Percentiles rank a stretch among this genome's conserved stretches.
Evolutionary conservation across 1,140 invertebrate genomes (phyloP).

Genomic region (Orius insidiosus): DNA sequence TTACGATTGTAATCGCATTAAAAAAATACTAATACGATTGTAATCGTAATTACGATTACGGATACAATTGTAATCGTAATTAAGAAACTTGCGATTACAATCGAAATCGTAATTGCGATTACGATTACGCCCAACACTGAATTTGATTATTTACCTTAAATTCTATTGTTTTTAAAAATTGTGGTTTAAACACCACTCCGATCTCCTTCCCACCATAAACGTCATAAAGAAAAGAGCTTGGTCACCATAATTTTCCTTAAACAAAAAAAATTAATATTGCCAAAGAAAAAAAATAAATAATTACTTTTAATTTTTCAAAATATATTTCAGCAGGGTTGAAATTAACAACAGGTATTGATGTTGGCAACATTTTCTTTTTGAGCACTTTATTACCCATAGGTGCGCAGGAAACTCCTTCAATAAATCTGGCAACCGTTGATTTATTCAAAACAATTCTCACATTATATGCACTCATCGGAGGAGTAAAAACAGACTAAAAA

Average conservation of each 20-base stretch:
- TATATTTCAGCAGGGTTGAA: conserved; percentile 59
- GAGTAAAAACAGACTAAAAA: conserved; percentile 41
- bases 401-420: background rate
- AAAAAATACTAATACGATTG: no score
- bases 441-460: conserved; percentile 51
- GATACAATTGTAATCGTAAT: no score
- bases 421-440: background rate
- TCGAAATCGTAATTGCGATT: no score
- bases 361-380: conserved; percentile 22
- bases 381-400: background rate
- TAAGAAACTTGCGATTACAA: no score
- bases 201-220: conserved; percentile 63
- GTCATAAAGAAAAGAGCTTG: conserved; percentile 75
- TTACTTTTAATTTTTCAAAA: conserved; percentile 56
- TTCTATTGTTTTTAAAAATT: conserved; percentile 36
- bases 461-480: conserved; percentile 52
- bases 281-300: conserved; percentile 17
- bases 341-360: conserved; percentile 49
- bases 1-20: no score
- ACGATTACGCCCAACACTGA: background rate
- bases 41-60: no score
- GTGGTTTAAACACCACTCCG: conserved; percentile 65
- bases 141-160: conserved; percentile 46
- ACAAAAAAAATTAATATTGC: conserved; percentile 20
- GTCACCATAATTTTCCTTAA: conserved; percentile 52